These are phyloP conservation scores for Serinus canaria DNA, from an alignment of 2,113 vertebrate species.

Conservation along the genomic window DNA sequence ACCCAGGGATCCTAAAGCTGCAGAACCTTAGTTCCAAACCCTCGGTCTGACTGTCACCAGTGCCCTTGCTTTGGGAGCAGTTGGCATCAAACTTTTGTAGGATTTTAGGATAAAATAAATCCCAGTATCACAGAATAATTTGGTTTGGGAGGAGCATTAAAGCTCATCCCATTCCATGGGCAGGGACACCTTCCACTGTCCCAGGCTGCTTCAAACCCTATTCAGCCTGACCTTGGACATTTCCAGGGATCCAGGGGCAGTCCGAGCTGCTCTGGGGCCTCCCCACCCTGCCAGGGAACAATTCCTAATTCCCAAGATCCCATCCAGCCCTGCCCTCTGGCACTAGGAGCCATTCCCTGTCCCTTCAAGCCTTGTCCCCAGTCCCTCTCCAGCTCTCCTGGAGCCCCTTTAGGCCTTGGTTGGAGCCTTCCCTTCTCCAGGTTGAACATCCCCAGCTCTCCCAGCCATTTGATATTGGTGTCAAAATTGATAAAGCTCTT, in stretches of 20 bases:
- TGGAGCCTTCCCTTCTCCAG: neutral
- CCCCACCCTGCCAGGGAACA: fast-evolving
- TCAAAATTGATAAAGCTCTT: neutral
- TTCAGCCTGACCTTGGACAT: neutral
- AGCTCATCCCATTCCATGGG: neutral
- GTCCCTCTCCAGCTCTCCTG: neutral
- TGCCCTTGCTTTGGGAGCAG: fast-evolving
- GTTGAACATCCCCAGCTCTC: neutral
- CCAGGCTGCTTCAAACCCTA: neutral
- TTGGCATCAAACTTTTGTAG: fast-evolving
- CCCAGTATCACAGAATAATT: neutral
- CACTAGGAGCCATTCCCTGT: neutral
- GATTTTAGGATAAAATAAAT: neutral
- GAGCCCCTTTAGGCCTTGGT: neutral
- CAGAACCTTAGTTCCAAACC: fast-evolving
- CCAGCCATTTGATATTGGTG: fast-evolving
- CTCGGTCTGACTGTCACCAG: fast-evolving
- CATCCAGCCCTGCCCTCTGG: neutral
- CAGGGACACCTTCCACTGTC: neutral
- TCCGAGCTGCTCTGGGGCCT: neutral
- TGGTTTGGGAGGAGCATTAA: neutral
- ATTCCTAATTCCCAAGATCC: neutral
- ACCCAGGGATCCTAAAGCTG: fast-evolving
- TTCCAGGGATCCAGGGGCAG: neutral
- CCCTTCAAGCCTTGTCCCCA: neutral